Conservation (phyloP, 2,113 vertebrate genomes). For the Saguinus midas region DNA sequence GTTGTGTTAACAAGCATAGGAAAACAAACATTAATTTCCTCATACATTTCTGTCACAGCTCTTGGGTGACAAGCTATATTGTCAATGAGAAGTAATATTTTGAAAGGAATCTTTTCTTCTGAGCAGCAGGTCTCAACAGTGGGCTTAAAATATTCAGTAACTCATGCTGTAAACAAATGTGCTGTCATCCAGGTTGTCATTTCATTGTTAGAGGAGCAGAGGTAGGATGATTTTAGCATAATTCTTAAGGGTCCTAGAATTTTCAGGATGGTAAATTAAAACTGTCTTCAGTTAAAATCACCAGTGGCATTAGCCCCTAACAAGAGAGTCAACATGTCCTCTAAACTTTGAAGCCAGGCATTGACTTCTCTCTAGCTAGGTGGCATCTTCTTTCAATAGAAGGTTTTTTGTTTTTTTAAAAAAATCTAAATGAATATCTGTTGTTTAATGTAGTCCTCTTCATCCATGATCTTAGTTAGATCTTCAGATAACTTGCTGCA, state of each 20-base stretch:
- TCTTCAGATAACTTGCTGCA: not conserved
- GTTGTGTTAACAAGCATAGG: not conserved
- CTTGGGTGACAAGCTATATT: not conserved
- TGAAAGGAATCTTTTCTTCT: not conserved
- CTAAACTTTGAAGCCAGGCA: not conserved
- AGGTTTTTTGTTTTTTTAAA: not conserved
- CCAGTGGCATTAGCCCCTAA: not conserved
- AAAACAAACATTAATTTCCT: not conserved
- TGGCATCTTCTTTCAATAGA: not conserved
- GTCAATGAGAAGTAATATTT: not conserved
- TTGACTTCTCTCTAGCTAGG: not conserved
- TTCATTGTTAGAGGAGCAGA: not conserved
- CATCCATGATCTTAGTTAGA: not conserved
- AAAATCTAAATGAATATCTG: not conserved
- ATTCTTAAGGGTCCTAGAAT: not conserved
- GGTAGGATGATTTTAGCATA: not conserved
- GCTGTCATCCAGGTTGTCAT: not conserved
- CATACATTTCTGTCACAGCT: not conserved
- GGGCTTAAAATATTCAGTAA: not conserved
- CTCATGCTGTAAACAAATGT: not conserved
- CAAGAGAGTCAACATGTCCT: not conserved
- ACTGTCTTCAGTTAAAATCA: not conserved
- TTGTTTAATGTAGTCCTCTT: not conserved
- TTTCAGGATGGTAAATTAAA: not conserved
- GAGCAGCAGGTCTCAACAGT: not conserved